Conservation (phyloP, 1,140 invertebrate species). For the Gyrodactylus bullatarudis region DNA sequence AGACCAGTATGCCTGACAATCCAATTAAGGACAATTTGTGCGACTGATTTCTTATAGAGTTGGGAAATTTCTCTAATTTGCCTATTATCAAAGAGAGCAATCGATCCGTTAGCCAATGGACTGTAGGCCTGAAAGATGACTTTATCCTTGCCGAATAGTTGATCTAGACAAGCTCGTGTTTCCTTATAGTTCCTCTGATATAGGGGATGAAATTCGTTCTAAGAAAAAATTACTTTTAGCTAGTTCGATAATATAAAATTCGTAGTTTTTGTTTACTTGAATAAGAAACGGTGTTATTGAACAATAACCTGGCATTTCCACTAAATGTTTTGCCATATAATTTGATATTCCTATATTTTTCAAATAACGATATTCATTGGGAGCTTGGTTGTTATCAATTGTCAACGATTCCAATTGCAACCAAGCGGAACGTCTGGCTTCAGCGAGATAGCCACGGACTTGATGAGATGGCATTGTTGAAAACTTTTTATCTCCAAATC, state of each 20-base stretch:
- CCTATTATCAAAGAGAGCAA: not conserved
- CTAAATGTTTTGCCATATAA: not conserved
- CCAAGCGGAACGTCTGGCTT: not conserved
- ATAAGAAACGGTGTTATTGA: not conserved
- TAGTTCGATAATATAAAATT: no score
- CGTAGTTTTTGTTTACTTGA: no score
- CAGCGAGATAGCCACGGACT: not conserved
- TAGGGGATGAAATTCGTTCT: not conserved
- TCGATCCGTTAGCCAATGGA: not conserved
- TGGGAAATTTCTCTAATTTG: not conserved
- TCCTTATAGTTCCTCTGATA: not conserved
- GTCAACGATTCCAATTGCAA: not conserved
- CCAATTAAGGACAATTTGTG: not conserved
- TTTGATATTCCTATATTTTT: not conserved
- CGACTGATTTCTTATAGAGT: not conserved
- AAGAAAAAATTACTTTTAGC: no score
- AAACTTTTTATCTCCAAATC: not conserved
- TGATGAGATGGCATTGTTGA: no score
- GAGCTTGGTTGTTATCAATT: not conserved
- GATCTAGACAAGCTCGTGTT: not conserved
- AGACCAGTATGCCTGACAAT: not conserved
- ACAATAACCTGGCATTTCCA: not conserved
- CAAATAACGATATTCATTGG: not conserved
- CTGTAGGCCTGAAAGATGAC: not conserved
- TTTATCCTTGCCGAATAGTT: not conserved